Evolutionary conservation across 1,140 invertebrate species (phyloP).

Genomic region (Cylas formicarius): DNA sequence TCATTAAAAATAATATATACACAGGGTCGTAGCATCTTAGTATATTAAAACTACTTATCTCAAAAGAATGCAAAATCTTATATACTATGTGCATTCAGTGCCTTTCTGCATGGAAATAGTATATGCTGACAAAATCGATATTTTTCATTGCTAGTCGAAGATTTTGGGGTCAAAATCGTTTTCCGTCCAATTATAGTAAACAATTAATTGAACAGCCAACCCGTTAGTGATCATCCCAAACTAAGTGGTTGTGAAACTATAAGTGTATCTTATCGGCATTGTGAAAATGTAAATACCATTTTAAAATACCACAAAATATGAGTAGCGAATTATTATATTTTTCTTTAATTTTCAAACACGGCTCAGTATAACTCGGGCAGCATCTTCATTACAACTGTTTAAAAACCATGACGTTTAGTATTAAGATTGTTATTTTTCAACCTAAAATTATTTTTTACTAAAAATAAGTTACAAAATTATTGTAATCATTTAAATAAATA

Average conservation of each 20-base stretch:
- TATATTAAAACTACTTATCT: too few relatives aligned
- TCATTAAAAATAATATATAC: too few relatives aligned
- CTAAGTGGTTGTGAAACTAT: conserved; percentile 8
- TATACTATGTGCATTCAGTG: conserved; percentile 5
- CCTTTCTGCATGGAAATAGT: not conserved
- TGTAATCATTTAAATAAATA: conserved; percentile 15
- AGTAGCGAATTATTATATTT: not conserved
- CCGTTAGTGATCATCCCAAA: not conserved
- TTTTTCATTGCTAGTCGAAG: not conserved
- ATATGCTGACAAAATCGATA: not conserved
- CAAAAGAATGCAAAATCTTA: not conserved
- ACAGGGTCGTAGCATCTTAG: too few relatives aligned
- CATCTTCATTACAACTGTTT: conserved; percentile 1
- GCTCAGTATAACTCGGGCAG: conserved; percentile 1
- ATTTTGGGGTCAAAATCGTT: not conserved
- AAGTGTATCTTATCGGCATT: conserved; percentile 5
- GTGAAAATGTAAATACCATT: conserved; percentile 16
- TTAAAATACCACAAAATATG: not conserved
- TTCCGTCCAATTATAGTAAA: not conserved
- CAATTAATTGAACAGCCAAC: not conserved
- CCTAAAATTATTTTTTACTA: conserved; percentile 16
- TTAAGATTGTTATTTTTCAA: conserved; percentile 16
- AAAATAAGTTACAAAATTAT: conserved; percentile 11
- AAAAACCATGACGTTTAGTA: not conserved
- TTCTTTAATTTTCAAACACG: not conserved